Base-by-base conservation (phyloP, 2,113 vertebrate species). In the Spea bombifrons region DNA sequence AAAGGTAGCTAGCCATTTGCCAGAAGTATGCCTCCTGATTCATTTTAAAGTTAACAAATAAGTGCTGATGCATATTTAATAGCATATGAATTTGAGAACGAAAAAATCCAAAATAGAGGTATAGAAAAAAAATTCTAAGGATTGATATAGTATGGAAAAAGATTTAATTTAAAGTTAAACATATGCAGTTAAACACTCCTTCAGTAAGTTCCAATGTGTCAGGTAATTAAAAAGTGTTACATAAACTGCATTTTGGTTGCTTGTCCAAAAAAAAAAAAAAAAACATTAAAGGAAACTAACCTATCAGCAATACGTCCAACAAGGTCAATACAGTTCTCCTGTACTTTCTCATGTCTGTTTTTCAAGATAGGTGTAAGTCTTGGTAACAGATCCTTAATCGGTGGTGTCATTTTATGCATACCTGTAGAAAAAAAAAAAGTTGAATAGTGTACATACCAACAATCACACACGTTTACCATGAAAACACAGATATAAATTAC, bases 331-430 rank as follows among this genome's bases (percentile, higher is more conserved):
- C 97, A 99, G 67, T 99, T 99, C 83, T 99, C 97, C 85, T 99
- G 97, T 75, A 99, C 97, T 85, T 99, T 99, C 89, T 99, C 97
- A 15, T 99, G 97, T 76, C 97, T 94, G 90, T 99, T 99, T 90
- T 99, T 99, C 87, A 99, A 86, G 89, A 99, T 99, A 75, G 97
- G 97, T 0, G 97, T 99, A 75, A 99, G 89, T 16, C 97, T 93
- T 75, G 97, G 97, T 75, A 99, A 91, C 78, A 99, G 87, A 83
- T 99, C 97, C 90, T 99, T 99, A 86, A 99, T 99, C 3, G 97
- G 97, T 30, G 97, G 97, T 0, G 97, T 99, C 97, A 99, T 99
- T 91, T 99, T 99, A 90, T 99, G 97, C 97, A 99, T 99, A 82
- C 97, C 97, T 99, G 82, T 77, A 46, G 73, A 83, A 82, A 69